Percentiles rank a stretch among this genome's conserved stretches.
These are phyloP conservation scores for Thecophora atra DNA, from an alignment of 2,888 invertebrate species.

Conservation along the genomic window DNA sequence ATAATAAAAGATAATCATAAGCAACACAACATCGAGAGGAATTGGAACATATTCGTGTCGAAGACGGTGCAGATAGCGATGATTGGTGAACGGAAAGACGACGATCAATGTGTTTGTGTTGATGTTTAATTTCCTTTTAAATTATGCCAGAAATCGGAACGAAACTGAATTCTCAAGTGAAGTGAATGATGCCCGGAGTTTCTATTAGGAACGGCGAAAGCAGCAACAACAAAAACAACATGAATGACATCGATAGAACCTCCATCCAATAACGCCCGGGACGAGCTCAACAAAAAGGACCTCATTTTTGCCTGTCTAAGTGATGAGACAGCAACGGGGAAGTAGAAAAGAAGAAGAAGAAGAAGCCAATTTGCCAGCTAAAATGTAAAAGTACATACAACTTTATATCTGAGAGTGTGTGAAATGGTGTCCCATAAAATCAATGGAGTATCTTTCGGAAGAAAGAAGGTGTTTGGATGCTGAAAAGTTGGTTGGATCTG, in stretches of 20 bases:
- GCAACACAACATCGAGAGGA: neutral
- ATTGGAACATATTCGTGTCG: too few species aligned
- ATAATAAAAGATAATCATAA: slow-evolving; percentile 1
- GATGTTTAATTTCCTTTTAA: slow-evolving; percentile 34
- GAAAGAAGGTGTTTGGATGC: too few species aligned
- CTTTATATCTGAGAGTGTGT: neutral
- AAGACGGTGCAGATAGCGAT: too few species aligned
- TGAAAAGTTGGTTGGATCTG: too few species aligned
- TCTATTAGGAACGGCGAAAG: neutral
- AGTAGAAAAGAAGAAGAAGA: neutral
- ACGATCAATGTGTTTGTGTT: neutral
- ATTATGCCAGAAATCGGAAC: slow-evolving; percentile 26
- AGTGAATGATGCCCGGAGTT: neutral
- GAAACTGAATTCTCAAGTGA: neutral
- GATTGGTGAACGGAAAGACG: too few species aligned
- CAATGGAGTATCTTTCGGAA: too few species aligned
- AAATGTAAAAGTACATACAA: slow-evolving; percentile 5
- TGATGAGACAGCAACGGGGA: neutral
- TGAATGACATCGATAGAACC: neutral
- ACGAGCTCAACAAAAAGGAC: slow-evolving; percentile 10
- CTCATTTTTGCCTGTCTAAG: neutral
- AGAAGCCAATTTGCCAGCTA: slow-evolving; percentile 29
- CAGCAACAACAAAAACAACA: slow-evolving; percentile 8
- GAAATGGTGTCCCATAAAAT: slow-evolving; percentile 9
- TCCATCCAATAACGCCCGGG: neutral